phyloP scores from a whole-genome alignment of 30 jellyfish, hydroid and myxozoan species.

The Chrysaora quinquecirrha region DNA sequence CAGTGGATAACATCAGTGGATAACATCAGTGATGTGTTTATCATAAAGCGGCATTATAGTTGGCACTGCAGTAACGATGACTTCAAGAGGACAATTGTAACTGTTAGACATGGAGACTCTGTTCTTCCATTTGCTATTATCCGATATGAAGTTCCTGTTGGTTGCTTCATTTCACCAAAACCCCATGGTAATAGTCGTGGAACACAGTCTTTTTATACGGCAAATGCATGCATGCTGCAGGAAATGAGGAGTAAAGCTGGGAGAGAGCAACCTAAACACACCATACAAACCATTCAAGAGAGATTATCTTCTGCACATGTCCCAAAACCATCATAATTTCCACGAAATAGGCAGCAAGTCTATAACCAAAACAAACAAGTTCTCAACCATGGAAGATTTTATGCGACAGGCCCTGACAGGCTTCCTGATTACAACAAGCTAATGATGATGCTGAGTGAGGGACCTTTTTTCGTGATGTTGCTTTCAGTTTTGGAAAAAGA shows the following conservation, averaged over 20 bases:
- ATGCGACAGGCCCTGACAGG: constrained; percentile 29
- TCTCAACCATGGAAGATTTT: constrained; percentile 23
- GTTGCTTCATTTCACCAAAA: constrained; percentile 24
- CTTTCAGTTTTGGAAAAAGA: constrained; percentile 5
- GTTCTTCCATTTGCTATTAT: constrained; percentile 26
- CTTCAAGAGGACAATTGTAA: constrained; percentile 19
- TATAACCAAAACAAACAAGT: constrained; percentile 38
- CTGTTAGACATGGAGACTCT: constrained; percentile 17
- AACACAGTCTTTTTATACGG: constrained; percentile 21
- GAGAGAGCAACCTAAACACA: constrained; percentile 25
- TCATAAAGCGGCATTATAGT: constrained; percentile 23
- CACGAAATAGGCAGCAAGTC: constrained; percentile 30
- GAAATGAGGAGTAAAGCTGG: constrained; percentile 35
- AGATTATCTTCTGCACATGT: constrained; percentile 19
- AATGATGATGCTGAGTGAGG: constrained; percentile 42
- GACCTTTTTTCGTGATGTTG: constrained; percentile 21
- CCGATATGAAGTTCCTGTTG: constrained; percentile 34
- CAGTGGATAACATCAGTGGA: constrained; percentile 18
- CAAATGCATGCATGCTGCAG: constrained; percentile 26
- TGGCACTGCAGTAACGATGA: constrained; percentile 33
- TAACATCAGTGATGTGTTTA: constrained; percentile 9
- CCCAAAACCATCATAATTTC: constrained; percentile 22
- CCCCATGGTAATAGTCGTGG: constrained; percentile 38
- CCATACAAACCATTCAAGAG: constrained; percentile 26
- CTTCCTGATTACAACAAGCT: too few species aligned